These are phyloP conservation scores for Acrobeloides nanus DNA, from an alignment of 2,888 invertebrate species.

Conservation along the genomic window DNA sequence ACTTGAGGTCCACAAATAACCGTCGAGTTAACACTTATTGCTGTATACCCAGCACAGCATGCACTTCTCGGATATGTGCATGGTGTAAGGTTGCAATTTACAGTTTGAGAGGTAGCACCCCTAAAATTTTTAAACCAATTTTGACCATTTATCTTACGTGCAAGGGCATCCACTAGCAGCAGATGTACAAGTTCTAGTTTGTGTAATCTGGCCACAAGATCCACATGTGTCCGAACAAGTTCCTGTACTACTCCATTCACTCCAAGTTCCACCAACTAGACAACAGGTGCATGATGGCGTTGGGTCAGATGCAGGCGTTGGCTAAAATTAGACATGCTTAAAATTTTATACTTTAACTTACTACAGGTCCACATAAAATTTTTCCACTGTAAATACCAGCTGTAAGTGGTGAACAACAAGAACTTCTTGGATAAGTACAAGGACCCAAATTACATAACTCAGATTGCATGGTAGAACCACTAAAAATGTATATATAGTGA, in stretches of 20 bases:
- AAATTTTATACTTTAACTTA: not conserved
- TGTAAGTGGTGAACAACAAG: constrained; percentile 5
- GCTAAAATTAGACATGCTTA: not conserved
- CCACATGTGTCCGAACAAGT: constrained; percentile 36
- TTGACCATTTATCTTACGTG: constrained; percentile 16
- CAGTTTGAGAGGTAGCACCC: not conserved
- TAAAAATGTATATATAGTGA: no score
- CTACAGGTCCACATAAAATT: constrained; percentile 6
- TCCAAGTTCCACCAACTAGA: constrained; percentile 25
- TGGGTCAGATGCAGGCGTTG: not conserved
- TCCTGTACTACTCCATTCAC: constrained; percentile 25
- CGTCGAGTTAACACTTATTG: no score
- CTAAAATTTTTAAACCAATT: not conserved
- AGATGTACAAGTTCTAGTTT: constrained; percentile 27
- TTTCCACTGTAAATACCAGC: constrained; percentile 2
- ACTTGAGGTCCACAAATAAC: no score
- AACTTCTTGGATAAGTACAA: constrained; percentile 5
- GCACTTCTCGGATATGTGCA: not conserved
- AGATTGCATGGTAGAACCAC: not conserved
- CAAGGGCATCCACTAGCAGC: constrained; percentile 31
- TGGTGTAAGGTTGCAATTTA: constrained; percentile 10
- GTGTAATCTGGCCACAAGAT: constrained; percentile 24
- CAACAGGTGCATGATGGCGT: constrained; percentile 6
- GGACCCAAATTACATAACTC: constrained; percentile 5
- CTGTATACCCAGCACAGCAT: no score